These are phyloP conservation scores for Eupithecia vulgata DNA, from an alignment of 2,888 invertebrate species.

Conservation along the genomic window DNA sequence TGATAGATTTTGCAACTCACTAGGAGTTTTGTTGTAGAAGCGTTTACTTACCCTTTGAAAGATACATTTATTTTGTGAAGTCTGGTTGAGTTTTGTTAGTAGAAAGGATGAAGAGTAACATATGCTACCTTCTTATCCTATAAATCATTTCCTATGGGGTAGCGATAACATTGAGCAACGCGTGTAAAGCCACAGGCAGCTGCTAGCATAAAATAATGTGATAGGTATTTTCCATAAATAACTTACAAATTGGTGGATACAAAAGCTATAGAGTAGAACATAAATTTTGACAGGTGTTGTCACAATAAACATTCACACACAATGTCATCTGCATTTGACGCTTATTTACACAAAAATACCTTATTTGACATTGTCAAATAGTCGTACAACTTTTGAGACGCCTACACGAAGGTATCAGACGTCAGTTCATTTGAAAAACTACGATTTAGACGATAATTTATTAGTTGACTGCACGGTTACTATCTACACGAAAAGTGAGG, in stretches of 20 bases:
- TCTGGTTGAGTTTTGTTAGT: too few species aligned
- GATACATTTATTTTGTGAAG: too few species aligned
- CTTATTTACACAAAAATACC: conserved; percentile 15
- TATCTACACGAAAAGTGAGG: conserved; percentile 18
- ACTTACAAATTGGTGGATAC: background rate
- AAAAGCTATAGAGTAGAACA: background rate
- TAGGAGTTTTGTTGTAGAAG: too few species aligned
- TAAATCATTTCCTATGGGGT: too few species aligned
- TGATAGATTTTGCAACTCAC: too few species aligned
- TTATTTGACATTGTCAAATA: conserved; percentile 19
- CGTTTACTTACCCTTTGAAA: too few species aligned
- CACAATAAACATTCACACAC: conserved; percentile 17
- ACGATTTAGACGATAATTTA: conserved; percentile 22
- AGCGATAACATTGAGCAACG: too few species aligned
- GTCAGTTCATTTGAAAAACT: conserved; percentile 27
- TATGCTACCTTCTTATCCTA: too few species aligned
- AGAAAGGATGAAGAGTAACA: too few species aligned
- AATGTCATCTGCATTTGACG: conserved; percentile 19
- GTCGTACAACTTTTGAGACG: conserved; percentile 5
- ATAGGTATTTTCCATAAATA: background rate
- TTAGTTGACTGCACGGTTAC: conserved; percentile 27
- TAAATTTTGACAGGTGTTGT: background rate
- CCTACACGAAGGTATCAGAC: conserved; percentile 16
- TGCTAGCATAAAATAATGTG: too few species aligned
- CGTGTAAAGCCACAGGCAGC: too few species aligned